Evolutionary conservation across 2,797 vertebrate genomes (phyloP).

Genomic region (Pangasius larnaudii): DNA sequence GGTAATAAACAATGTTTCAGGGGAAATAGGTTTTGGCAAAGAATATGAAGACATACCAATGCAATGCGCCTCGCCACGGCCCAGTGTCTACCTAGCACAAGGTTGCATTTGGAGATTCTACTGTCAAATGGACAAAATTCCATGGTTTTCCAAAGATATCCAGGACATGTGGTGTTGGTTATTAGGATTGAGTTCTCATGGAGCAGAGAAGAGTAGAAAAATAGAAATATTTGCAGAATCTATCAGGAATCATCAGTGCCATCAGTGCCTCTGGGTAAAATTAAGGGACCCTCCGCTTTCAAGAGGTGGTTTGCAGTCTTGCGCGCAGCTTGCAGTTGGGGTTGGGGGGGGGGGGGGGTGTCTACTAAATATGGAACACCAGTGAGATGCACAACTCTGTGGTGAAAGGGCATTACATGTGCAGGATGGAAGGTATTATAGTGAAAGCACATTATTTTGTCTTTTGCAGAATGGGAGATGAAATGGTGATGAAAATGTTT

Average conservation of each 20-base stretch:
- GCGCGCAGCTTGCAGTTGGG: background rate
- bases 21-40: slow-evolving; percentile 11
- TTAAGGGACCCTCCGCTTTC: slow-evolving; percentile 62
- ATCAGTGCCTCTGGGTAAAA: slow-evolving; percentile 70
- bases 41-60: slow-evolving; percentile 10
- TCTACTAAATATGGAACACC: slow-evolving; percentile 59
- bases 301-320: slow-evolving; percentile 66
- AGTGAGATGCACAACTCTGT: background rate
- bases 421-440: background rate
- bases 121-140: slow-evolving; percentile 74
- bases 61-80: background rate
- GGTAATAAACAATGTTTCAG: background rate
- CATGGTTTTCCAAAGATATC: slow-evolving; percentile 73
- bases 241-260: slow-evolving; percentile 71
- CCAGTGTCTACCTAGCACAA: background rate
- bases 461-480: background rate
- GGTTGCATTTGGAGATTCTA: slow-evolving; percentile 62
- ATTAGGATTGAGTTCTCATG: slow-evolving; percentile 72
- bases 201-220: slow-evolving; percentile 60
- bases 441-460: background rate
- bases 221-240: slow-evolving; percentile 70
- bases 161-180: slow-evolving; percentile 78
- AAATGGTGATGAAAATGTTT: background rate
- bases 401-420: background rate
- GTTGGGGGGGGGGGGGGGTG: slow-evolving; percentile 53